Percentiles rank a stretch among this genome's conserved stretches.
Evolutionary conservation across 2,113 vertebrate genomes (phyloP).

Genomic region (Argyrosomus japonicus): DNA sequence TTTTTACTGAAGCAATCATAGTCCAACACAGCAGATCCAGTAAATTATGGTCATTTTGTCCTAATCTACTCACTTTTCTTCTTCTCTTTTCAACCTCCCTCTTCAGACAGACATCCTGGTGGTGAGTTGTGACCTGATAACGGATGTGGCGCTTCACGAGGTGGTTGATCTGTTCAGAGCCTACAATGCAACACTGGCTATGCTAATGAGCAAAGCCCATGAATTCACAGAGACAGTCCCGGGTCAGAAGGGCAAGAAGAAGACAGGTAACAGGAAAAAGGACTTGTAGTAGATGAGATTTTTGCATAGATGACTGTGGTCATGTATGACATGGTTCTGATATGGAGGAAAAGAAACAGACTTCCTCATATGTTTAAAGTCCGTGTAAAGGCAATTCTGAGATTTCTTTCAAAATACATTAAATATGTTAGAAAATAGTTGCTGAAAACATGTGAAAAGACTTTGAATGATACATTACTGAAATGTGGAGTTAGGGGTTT

Average conservation of each 20-base stretch:
- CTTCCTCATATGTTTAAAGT: not conserved
- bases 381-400: too few relatives aligned
- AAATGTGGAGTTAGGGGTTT: too few relatives aligned
- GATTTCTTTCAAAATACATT: too few relatives aligned
- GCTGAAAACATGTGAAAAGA: too few relatives aligned
- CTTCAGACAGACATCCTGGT: constrained; percentile 93
- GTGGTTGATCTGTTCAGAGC: constrained; percentile 97
- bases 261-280: constrained; percentile 85
- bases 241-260: constrained; percentile 97
- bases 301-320: not conserved
- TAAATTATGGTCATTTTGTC: not conserved
- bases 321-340: not conserved
- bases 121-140: constrained; percentile 96
- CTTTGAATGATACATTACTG: too few relatives aligned
- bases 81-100: constrained; percentile 12
- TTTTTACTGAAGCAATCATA: constrained; percentile 4
- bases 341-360: not conserved
- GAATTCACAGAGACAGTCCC: constrained; percentile 91
- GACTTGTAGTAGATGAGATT: not conserved
- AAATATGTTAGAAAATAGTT: too few relatives aligned
- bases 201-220: constrained; percentile 95
- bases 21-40: not conserved
- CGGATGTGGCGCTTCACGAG: constrained; percentile 94
- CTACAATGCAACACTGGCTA: constrained; percentile 93
- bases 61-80: constrained; percentile 11